Evolutionary conservation across 2,888 invertebrate species (phyloP), one percentile per base, ranked within the genome.

Genomic region (Caenorhabditis panamensis): DNA sequence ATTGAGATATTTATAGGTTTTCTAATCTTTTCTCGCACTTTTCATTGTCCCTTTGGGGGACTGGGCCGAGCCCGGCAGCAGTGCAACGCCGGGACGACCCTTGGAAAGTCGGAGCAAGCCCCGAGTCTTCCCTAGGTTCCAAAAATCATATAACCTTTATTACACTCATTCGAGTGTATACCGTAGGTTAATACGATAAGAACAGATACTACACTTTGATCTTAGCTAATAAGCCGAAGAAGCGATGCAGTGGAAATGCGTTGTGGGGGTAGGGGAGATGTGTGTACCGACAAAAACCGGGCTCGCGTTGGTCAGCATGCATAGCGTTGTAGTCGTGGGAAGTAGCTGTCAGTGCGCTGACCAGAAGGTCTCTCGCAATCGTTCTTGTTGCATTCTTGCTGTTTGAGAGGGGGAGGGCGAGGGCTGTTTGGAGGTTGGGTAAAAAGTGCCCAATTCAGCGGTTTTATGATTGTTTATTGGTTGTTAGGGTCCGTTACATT

Each of bases 151-250:
- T 78, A 78, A 78, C 78, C 66, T 78, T 77, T 58, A 77, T 77
- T 77, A 77, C 77, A 79, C 71, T 79, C 78, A 71, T 71, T 79
- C 66, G 78, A 79, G 64, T 72, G 72, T 72, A 79, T 79, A 79
- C 73, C 73, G 79, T 79, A 79, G 79, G 79, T 79, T 79, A 79
- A 79, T 79, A 79, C 79, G 79, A 79, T 79, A 79, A 79, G 79
- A 79, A 73, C 79, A 79, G 79, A 79, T 79, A 79, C 73, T 79
- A 79, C 79, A 79, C 73, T 75, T 79, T 79, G 79, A 79, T 79
- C 79, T 79, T 79, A 79, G 79, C 79, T 73, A 79, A 79, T 79
- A 79, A 73, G 79, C 79, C 79, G 79, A 79, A 78, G 78, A 78
- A 78, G 78, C 78, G 78, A 78, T n/a, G n/a, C n/a, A n/a, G n/a